Conservation (phyloP, 2,113 vertebrate species). For the Cephalopterus ornatus region DNA sequence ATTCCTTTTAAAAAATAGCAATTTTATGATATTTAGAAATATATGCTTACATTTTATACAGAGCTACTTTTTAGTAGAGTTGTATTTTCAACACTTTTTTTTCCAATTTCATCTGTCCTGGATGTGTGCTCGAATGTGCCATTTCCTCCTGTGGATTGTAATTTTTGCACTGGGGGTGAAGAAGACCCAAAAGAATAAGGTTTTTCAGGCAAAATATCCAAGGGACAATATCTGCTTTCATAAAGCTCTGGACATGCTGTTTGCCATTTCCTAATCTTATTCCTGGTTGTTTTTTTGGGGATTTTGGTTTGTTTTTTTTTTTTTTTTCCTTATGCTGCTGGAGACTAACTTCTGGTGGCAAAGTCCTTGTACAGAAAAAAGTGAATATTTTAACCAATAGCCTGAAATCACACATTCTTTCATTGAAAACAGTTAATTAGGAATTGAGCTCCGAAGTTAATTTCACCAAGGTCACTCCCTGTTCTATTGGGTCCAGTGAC, state of each 20-base stretch:
- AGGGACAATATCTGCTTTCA: slow-evolving; percentile 40
- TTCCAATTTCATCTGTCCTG: neutral
- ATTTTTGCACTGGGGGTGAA: neutral
- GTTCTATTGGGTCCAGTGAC: slow-evolving; percentile 81
- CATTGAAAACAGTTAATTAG: slow-evolving; percentile 85
- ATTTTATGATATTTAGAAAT: neutral
- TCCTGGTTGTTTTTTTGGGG: neutral
- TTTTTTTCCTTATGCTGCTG: slow-evolving; percentile 3
- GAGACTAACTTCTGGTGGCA: slow-evolving; percentile 55
- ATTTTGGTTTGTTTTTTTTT: too few relatives aligned
- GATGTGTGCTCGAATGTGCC: neutral
- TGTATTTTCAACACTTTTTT: neutral
- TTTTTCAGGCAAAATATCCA: slow-evolving; percentile 9
- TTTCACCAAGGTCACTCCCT: slow-evolving; percentile 83
- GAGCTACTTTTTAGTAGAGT: neutral
- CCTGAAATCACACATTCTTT: slow-evolving; percentile 77
- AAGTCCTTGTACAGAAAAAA: slow-evolving; percentile 64
- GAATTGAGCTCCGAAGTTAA: slow-evolving; percentile 82
- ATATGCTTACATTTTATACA: neutral
- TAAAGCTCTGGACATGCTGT: neutral
- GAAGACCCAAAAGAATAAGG: neutral
- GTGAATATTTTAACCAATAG: slow-evolving; percentile 64
- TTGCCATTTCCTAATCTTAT: slow-evolving; percentile 38
- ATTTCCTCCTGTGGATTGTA: neutral
- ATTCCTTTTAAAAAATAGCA: neutral